Evolutionary conservation across 2,888 invertebrate species (phyloP).

Genomic region (Escarpia spicata): DNA sequence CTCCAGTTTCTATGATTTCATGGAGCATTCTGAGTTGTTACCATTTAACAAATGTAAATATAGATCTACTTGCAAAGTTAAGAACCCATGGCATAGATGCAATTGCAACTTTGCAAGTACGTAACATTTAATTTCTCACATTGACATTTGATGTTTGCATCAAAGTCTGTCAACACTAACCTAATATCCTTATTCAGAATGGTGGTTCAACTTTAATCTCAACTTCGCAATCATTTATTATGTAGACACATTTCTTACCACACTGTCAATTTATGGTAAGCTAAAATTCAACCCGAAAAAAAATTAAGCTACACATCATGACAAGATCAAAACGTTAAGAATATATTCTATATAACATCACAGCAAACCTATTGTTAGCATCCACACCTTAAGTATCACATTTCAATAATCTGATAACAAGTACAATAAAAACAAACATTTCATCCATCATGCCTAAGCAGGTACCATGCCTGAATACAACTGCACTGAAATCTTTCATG

Average conservation of each 20-base stretch:
- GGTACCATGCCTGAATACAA: neutral
- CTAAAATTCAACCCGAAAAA: neutral
- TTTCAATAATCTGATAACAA: neutral
- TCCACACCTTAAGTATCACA: neutral
- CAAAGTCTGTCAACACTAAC: neutral
- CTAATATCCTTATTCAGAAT: neutral
- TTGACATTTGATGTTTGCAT: neutral
- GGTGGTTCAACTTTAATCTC: neutral
- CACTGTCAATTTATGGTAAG: neutral
- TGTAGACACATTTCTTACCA: neutral
- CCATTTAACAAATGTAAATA: too few species aligned
- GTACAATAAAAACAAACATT: neutral
- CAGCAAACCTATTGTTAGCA: neutral
- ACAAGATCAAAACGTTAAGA: too few species aligned
- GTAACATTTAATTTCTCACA: neutral
- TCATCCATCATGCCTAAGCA: neutral
- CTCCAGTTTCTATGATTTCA: neutral
- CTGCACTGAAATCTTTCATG: neutral
- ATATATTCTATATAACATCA: neutral
- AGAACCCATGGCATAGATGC: too few species aligned
- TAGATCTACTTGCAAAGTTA: too few species aligned
- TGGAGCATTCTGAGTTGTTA: too few species aligned
- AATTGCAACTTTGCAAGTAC: too few species aligned
- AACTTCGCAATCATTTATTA: neutral
- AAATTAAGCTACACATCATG: too few species aligned